Base-by-base conservation (phyloP, 2,113 vertebrate genomes). In the Tragelaphus buxtoni region DNA sequence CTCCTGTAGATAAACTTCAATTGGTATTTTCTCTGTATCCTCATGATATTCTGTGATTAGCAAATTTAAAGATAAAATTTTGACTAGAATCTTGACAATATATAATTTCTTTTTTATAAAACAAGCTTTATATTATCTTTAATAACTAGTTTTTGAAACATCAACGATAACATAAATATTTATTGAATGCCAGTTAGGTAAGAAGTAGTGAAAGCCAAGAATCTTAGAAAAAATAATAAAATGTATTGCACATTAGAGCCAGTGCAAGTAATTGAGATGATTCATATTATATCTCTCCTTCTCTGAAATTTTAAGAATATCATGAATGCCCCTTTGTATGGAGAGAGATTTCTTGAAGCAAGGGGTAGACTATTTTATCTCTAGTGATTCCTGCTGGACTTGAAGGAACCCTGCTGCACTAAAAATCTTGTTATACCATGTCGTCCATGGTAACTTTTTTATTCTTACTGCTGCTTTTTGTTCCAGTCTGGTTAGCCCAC, bases 1-100 rank as follows among this genome's bases (percentile, higher is more conserved):
- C 13, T 16, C 47, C 24, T 60, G 11, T 72, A 82, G 49, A 17
- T 32, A 77, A 90, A 32, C 7, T 63, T 87, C 30, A 82, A 60
- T 60, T 91, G 55, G 2, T 76, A 16, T 86, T 93, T 90, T 88
- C 16, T 95, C 32, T 74, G 49, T 53, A 14, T n/a, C 6, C 20
- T 76, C 14, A 63, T 61, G n/a, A 81, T 81, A 51, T 20, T 20
- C 2, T 51, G 30, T 24, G 30, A 72, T 51, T 72, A 69, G 28
- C 47, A 88, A 94, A 92, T 76, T 35, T 90, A 35, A 95, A 90
- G 51, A 81, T 94, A 63, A 83, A 85, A 77, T 65, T 69, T 91
- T 79, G 39, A 92, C 30, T 85, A 65, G 30, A 96, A 92, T 26
- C 2, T 18, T 92, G 63, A 35, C 2, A 81, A 65, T 76, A 87